phyloP scores from a whole-genome alignment of 2,797 vertebrate genomes.

The Simalia tracyae region DNA sequence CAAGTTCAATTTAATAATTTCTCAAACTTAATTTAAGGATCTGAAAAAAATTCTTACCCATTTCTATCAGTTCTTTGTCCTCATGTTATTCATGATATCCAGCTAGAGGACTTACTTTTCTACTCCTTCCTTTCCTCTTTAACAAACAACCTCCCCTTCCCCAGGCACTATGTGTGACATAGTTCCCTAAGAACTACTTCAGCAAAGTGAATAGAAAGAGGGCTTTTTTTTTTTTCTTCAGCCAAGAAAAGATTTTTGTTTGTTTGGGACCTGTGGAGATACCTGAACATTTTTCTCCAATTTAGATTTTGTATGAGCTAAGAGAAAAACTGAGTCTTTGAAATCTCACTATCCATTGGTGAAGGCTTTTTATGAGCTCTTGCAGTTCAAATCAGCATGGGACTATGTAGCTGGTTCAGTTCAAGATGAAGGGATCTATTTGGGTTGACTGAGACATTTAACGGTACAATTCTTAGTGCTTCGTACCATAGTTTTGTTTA shows the following conservation, averaged over 20 bases:
- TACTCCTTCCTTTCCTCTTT: not conserved
- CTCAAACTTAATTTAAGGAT: not conserved
- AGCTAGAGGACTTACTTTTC: not conserved
- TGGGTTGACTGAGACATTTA: not conserved
- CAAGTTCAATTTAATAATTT: not conserved
- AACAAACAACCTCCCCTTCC: not conserved
- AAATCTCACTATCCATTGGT: too few species aligned
- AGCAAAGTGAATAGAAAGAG: too few species aligned
- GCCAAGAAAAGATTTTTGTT: too few species aligned
- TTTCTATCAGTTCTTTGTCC: not conserved
- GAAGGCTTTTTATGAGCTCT: too few species aligned
- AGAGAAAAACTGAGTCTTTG: too few species aligned
- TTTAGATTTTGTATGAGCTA: too few species aligned
- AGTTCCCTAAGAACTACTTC: not conserved
- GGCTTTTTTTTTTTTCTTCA: too few species aligned
- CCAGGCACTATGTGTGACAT: not conserved
- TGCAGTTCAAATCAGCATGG: too few species aligned
- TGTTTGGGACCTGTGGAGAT: too few species aligned
- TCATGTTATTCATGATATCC: not conserved
- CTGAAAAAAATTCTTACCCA: not conserved
- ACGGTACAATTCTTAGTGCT: not conserved
- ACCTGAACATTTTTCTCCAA: too few species aligned
- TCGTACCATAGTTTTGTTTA: not conserved
- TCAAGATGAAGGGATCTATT: not conserved
- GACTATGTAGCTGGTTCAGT: not conserved